Conservation (phyloP, 2,888 invertebrate genomes). For the Synergus itoensis region DNA sequence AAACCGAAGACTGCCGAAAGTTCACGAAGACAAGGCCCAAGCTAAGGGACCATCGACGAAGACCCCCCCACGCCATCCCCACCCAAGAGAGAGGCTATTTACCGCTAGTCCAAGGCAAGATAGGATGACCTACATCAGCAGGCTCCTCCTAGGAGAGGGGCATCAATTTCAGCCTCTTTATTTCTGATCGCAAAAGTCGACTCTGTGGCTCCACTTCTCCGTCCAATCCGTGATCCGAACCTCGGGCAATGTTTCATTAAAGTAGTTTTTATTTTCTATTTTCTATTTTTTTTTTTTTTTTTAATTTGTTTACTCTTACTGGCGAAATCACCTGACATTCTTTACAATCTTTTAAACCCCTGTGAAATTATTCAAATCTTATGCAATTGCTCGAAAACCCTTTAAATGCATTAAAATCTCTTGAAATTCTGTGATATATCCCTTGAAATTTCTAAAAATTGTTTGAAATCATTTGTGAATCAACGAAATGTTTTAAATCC, state of each 20-base stretch:
- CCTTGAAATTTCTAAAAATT: no score
- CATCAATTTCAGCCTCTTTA: constrained; percentile 69
- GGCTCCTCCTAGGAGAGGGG: constrained; percentile 77
- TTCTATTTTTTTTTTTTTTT: no score
- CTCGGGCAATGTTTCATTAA: constrained; percentile 51
- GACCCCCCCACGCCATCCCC: constrained; percentile 58
- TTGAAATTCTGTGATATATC: no score
- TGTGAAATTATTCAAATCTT: no score
- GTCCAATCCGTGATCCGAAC: constrained; percentile 63
- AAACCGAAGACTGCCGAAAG: constrained; percentile 55
- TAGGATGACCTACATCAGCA: constrained; percentile 76
- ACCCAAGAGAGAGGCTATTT: constrained; percentile 67
- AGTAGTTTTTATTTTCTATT: no score
- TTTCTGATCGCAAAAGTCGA: constrained; percentile 76
- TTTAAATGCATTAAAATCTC: no score
- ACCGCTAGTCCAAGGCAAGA: constrained; percentile 70
- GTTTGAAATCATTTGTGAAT: no score
- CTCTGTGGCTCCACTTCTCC: constrained; percentile 58
- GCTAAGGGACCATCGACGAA: constrained; percentile 52
- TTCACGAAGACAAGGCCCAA: constrained; percentile 59
- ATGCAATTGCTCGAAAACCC: no score
- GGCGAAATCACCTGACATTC: no score
- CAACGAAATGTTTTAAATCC: no score
- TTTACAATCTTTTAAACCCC: no score
- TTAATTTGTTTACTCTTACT: no score